Evolutionary conservation across 1,140 invertebrate genomes (phyloP).

Genomic region (Drosophila rufa): DNA sequence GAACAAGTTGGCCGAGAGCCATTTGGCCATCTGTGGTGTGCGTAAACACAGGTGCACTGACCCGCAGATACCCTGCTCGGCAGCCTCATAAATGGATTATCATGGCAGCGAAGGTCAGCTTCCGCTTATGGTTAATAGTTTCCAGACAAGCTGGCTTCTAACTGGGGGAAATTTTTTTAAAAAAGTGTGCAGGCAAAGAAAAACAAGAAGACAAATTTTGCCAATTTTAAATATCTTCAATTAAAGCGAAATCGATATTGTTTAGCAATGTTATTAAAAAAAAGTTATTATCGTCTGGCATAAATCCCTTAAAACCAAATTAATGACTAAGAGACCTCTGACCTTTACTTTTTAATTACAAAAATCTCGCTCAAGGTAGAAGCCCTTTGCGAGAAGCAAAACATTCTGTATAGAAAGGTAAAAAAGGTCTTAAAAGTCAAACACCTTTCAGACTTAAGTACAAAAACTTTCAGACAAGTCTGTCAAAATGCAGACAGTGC

Average conservation of each 20-base stretch:
- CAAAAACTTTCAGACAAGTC: constrained; percentile 13
- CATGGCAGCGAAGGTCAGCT: constrained; percentile 3
- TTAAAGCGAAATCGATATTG: no score
- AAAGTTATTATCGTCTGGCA: no score
- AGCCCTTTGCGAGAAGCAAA: no score
- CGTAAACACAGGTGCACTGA: constrained; percentile 29
- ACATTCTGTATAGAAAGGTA: background rate
- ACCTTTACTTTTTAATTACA: background rate
- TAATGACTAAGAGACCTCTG: no score
- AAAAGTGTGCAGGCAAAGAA: no score
- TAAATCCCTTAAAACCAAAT: no score
- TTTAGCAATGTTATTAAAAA: background rate
- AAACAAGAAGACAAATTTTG: no score
- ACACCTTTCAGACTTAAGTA: background rate
- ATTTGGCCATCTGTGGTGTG: constrained; percentile 22
- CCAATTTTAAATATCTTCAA: background rate
- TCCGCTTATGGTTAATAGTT: background rate
- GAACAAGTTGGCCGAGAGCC: constrained; percentile 49
- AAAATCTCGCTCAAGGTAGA: background rate
- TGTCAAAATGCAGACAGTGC: background rate
- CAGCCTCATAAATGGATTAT: background rate
- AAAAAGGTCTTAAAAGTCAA: background rate
- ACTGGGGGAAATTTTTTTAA: background rate
- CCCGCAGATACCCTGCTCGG: constrained; percentile 5
- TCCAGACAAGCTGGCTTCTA: background rate